Base-by-base conservation (phyloP, 1,140 invertebrate species). In the Potamilus streckersoni region DNA sequence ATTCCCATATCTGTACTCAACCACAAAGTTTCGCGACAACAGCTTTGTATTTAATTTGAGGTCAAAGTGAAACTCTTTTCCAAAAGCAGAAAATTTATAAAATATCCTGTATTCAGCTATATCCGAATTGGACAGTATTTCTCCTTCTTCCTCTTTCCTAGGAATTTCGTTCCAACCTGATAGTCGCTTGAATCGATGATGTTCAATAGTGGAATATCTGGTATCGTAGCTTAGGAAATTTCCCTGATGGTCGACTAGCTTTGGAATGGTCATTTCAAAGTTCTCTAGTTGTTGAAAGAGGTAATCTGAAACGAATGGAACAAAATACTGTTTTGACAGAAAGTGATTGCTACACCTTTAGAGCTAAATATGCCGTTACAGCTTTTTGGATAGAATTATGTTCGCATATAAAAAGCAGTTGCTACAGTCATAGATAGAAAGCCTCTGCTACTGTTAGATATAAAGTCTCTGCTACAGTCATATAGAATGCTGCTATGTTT, bases 11-110 rank as follows among this genome's bases (percentile, higher is more conserved):
- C 81, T 82, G 59, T 80, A 80, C 71, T 87, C 85, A 27, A 86
- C 83, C 19, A 74, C 49, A 68, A 84, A 87, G 15, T 79, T 73
- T 27, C 81, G 79, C 17, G 84, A 79, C 23, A 86, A 58, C 3
- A 87, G 74, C 3, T 80, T 72, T 5, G 71, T 81, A 73, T 87
- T 87, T 2, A 84, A 71, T 13, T 82, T 86, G 61, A 87, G 69
- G 71, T 86, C 85, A 65, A 87, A 85, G 61, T 85, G 81, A 64
- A 86, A 87, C 63, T 84, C 83, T 23, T 73, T 78, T 58, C 86
- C 86, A 76, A 83, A 85, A 14, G 85, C 86, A 1, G 78, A 79
- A 19, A 87, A 71, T 66, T 82, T 82, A 74, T 86, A 87, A 69
- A 85, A 87, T 8, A 87, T 78, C 14, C 77, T 64, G 49, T 76